phyloP scores from a whole-genome alignment of 2,797 vertebrate species.

The Mormyrops attenuatus region DNA sequence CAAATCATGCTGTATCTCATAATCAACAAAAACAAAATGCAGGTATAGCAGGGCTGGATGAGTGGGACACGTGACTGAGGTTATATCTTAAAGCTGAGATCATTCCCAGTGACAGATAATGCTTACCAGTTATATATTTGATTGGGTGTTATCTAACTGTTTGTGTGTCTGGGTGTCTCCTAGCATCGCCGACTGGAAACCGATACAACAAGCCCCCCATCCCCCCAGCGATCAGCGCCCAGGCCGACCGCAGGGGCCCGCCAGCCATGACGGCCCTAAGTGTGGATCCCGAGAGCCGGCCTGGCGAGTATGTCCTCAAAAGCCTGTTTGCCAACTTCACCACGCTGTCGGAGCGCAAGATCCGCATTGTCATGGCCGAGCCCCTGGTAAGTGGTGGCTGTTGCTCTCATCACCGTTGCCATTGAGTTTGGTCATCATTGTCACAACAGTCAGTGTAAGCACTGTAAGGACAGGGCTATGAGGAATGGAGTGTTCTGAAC shows the following conservation, averaged over 20 bases:
- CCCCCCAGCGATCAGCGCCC: conserved; percentile 73
- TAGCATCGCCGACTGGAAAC: conserved; percentile 91
- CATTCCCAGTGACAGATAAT: background rate
- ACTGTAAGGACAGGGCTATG: background rate
- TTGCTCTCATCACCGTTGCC: background rate
- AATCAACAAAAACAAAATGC: background rate
- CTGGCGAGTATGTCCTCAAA: conserved; percentile 93
- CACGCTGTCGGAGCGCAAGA: conserved; percentile 85
- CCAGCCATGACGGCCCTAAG: conserved; percentile 84
- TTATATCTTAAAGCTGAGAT: background rate
- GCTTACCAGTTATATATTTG: background rate
- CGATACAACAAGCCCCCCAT: conserved; percentile 88
- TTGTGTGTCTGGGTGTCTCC: conserved; percentile 29
- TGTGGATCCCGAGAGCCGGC: conserved; percentile 92
- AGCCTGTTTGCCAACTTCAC: conserved; percentile 95
- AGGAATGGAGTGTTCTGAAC: background rate
- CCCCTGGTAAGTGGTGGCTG: conserved; percentile 76
- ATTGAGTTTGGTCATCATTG: background rate
- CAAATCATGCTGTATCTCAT: background rate
- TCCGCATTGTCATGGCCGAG: conserved; percentile 96
- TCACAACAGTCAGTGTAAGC: background rate
- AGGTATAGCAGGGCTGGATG: background rate
- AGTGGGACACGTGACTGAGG: background rate
- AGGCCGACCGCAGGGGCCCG: conserved; percentile 80
- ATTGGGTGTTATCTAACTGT: conserved; percentile 8